These are phyloP conservation scores for Diarsia mendica DNA, from an alignment of 2,888 invertebrate species.

Conservation along the genomic window DNA sequence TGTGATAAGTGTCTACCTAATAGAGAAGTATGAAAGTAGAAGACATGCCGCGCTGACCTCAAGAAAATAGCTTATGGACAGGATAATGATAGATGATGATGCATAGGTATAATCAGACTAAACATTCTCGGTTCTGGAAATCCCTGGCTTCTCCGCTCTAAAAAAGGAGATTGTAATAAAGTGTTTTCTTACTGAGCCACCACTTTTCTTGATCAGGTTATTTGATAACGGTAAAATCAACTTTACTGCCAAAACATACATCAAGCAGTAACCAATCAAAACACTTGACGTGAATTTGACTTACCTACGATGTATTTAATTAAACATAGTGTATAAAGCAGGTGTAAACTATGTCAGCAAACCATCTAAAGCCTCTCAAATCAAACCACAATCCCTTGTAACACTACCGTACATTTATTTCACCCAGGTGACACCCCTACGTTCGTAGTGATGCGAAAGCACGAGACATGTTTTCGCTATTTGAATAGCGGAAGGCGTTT, in stretches of 20 bases:
- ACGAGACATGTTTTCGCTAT: slow-evolving; percentile 64
- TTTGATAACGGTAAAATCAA: not conserved
- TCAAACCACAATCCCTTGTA: slow-evolving; percentile 27
- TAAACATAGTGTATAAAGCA: not conserved
- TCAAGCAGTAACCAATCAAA: not conserved
- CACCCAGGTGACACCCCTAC: slow-evolving; percentile 36
- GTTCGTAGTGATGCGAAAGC: slow-evolving; percentile 28
- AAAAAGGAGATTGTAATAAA: not conserved
- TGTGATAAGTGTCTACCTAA: not conserved
- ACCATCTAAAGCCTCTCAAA: slow-evolving; percentile 7
- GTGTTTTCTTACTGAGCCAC: not conserved
- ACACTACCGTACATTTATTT: slow-evolving; percentile 13
- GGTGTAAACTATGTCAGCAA: not conserved
- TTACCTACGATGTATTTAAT: not conserved
- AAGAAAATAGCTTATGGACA: not conserved
- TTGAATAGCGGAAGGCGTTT: slow-evolving; percentile 65
- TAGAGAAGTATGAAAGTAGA: not conserved
- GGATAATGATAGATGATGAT: not conserved
- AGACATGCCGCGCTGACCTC: not conserved
- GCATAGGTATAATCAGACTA: not conserved
- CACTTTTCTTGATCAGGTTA: not conserved
- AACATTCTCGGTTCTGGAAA: not conserved
- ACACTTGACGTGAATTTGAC: not conserved
- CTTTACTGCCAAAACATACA: not conserved
- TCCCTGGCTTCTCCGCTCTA: not conserved